Evolutionary conservation across 2,888 invertebrate genomes (phyloP), one percentile per base, ranked within the genome.

Genomic region (Calameuta pallipes): DNA sequence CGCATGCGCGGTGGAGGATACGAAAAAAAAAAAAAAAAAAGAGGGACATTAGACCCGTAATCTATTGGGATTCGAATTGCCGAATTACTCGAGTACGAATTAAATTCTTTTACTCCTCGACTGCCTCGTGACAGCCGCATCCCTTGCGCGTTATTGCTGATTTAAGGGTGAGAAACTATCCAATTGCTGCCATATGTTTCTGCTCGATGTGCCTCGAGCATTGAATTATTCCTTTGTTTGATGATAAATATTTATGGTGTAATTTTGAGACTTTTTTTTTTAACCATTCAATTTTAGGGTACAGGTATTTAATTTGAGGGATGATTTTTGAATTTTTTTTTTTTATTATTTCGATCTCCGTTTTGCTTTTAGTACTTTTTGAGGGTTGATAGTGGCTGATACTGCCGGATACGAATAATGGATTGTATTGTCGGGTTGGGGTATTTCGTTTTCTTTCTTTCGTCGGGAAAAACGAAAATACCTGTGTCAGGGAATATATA

Each of bases 1-100:
- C 35, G 56, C 34, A 35, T 30, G 35, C 74, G 35, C 31, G 23
- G 0, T 31, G 30, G 3, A 13, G 35, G 36, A 4, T 36, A 36
- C 0, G 36, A 36, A 34, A 9, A 34, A 12, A 36, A 15, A 15
- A 15, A 13, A 37, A 37, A 13, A 15, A 34, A 9, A 9, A 11
- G 78, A 69, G 73, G 77, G 79, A 77, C 77, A 80, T 80, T 77
- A 83, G 80, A 75, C 82, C 73, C 73, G 78, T 85, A 84, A 86
- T 83, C 84, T 85, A 86, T 86, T 80, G 83, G 80, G 82, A 80
- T 80, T 75, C 80, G 82, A 84, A 84, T 84, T 82, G 83, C 80
- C 79, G 83, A 86, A 86, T 87, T 84, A 83, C 83, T 82, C 80
- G 76, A 75, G 80, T 81, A 75, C 79, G 83, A 86, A 87, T 86